phyloP scores from a whole-genome alignment of 2,888 invertebrate genomes.

The Eupithecia pulchellata region DNA sequence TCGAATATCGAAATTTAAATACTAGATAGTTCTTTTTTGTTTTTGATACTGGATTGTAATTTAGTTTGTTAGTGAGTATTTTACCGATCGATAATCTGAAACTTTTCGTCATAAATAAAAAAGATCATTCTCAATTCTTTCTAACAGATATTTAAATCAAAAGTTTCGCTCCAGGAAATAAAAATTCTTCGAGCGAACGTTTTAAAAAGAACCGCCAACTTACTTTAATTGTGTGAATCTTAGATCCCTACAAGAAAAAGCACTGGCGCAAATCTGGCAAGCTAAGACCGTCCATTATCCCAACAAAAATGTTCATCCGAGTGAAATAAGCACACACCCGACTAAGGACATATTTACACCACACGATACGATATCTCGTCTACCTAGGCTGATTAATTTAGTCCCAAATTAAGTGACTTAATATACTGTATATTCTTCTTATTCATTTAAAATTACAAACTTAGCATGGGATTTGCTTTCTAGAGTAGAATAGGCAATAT shows the following conservation, averaged over 20 bases:
- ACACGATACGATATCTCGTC: not conserved
- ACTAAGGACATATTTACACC: slow-evolving; percentile 11
- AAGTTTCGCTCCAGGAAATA: not conserved
- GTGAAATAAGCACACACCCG: slow-evolving; percentile 33
- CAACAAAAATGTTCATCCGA: slow-evolving; percentile 33
- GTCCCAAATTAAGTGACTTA: no score
- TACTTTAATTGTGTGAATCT: slow-evolving; percentile 15
- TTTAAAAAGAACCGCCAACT: not conserved
- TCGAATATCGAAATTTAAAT: no score
- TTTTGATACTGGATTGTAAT: no score
- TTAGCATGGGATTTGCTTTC: no score
- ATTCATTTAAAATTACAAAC: no score
- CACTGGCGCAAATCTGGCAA: slow-evolving; percentile 26
- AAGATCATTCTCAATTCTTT: not conserved
- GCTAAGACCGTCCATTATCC: slow-evolving; percentile 35
- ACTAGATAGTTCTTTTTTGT: no score
- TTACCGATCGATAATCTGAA: not conserved
- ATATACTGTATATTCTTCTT: no score
- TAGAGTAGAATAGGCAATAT: no score
- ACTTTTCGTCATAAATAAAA: not conserved
- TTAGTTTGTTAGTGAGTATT: no score
- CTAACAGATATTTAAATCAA: slow-evolving; percentile 3
- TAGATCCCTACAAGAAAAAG: slow-evolving; percentile 21
- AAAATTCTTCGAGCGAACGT: not conserved
- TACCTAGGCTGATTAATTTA: no score